phyloP scores from a whole-genome alignment of 2,113 vertebrate genomes.

The Laticauda colubrina region DNA sequence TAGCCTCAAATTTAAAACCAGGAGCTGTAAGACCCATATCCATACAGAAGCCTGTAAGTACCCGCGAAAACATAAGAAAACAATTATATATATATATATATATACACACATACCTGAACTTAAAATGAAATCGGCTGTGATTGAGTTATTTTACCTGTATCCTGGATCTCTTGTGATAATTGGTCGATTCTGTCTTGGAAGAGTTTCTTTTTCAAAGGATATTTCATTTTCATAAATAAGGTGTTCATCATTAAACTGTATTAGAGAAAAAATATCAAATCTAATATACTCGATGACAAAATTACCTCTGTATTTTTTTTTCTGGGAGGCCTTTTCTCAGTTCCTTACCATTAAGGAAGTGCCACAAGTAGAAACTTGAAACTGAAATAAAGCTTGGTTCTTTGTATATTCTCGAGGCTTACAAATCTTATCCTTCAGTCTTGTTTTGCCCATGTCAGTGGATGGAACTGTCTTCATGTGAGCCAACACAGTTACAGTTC shows the following conservation, averaged over 20 bases:
- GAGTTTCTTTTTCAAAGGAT: conserved; percentile 59
- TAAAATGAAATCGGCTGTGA: background rate
- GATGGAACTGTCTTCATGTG: conserved; percentile 57
- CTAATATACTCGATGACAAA: conserved; percentile 1
- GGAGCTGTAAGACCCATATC: no score
- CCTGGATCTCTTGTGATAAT: conserved; percentile 59
- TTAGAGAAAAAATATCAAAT: conserved; percentile 32
- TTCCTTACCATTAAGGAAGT: conserved; percentile 58
- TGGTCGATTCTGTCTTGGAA: conserved; percentile 5
- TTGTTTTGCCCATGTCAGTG: conserved; percentile 62
- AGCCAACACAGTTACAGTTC: conserved; percentile 51
- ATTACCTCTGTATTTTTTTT: background rate
- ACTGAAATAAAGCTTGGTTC: conserved; percentile 58
- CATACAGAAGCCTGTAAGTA: no score
- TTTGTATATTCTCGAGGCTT: conserved; percentile 52
- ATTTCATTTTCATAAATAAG: conserved; percentile 67
- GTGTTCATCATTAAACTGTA: conserved; percentile 61
- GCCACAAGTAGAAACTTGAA: conserved; percentile 59
- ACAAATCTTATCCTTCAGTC: conserved; percentile 57
- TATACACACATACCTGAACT: conserved; percentile 17
- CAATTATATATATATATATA: no score
- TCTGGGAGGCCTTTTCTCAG: background rate
- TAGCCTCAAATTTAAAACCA: no score
- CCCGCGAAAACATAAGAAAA: no score
- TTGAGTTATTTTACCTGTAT: conserved; percentile 53